Evolutionary conservation across 2,888 invertebrate genomes (phyloP), one percentile per base, ranked within the genome.

Genomic region (Hanleya hanleyi): DNA sequence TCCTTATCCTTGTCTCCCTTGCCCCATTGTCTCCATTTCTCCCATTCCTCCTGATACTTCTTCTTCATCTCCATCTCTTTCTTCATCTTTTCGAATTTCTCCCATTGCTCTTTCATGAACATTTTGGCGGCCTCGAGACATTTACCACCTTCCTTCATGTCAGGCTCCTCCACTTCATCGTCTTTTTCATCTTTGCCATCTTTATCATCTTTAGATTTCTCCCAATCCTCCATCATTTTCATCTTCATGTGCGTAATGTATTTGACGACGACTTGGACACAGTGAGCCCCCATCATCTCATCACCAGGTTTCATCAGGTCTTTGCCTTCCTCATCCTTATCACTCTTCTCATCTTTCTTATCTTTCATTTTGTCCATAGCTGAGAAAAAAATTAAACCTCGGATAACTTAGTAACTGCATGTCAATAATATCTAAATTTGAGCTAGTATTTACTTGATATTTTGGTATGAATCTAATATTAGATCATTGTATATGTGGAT

Each of bases 201-300:
- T n/a, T n/a, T n/a, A n/a, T n/a, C n/a, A n/a, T n/a, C n/a, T n/a
- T n/a, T n/a, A n/a, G n/a, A n/a, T n/a, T n/a, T n/a, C n/a, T n/a
- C n/a, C n/a, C n/a, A n/a, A n/a, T n/a, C 57, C 1, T 57, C 32
- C 57, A 57, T 57, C 57, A 57, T 57, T 26, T 57, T 57, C 57
- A 22, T 57, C 9, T 29, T 22, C 57, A 57, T 57, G 26, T 22
- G 22, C 57, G 29, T 57, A 22, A 57, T 29, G 9, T 57, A 57
- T 29, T 57, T 57, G 26, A 26, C 29, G 26, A 57, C 57, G 15
- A 29, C 57, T 29, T 57, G 22, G 29, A 29, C 26, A 29, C 57
- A 57, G 9, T 22, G 57, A 57, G 57, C 22, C 3, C 32, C 29
- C 57, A 22, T 57, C 57, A 57, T 57, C 22, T 29, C 32, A 29